Conservation (phyloP, 2,113 vertebrate genomes). For the Xyrauchen texanus region DNA sequence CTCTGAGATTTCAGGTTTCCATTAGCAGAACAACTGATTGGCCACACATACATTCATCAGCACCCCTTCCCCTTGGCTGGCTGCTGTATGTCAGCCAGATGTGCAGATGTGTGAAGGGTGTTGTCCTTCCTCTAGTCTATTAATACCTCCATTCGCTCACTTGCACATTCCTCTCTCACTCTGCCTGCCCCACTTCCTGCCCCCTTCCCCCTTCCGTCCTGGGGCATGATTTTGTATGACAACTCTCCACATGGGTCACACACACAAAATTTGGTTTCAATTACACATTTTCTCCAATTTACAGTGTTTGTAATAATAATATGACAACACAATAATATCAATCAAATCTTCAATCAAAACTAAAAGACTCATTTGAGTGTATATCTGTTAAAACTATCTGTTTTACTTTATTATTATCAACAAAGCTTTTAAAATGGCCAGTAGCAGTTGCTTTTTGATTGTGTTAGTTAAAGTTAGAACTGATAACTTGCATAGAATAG, state of each 20-base stretch:
- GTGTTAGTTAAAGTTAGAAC: too few species aligned
- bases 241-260: not conserved
- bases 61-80: slow-evolving; percentile 1
- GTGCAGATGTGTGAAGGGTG: slow-evolving; percentile 46
- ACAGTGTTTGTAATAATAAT: not conserved
- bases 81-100: slow-evolving; percentile 46
- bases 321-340: not conserved
- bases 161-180: slow-evolving; percentile 36
- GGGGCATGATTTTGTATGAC: slow-evolving; percentile 1
- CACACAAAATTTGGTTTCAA: not conserved
- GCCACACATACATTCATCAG: slow-evolving; percentile 14
- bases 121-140: slow-evolving; percentile 43
- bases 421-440: too few species aligned
- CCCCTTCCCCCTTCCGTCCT: not conserved
- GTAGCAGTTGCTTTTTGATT: too few species aligned
- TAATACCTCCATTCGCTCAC: slow-evolving; percentile 41
- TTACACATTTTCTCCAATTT: not conserved
- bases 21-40: slow-evolving; percentile 37
- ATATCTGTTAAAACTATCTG: too few species aligned
- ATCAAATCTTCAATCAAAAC: too few species aligned
- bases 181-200: slow-evolving; percentile 33
- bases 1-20: slow-evolving; percentile 21
- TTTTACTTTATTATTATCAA: too few species aligned
- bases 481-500: too few species aligned
- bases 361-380: too few species aligned